Conservation (phyloP, 2,888 invertebrate species). For the Clunio marinus region DNA sequence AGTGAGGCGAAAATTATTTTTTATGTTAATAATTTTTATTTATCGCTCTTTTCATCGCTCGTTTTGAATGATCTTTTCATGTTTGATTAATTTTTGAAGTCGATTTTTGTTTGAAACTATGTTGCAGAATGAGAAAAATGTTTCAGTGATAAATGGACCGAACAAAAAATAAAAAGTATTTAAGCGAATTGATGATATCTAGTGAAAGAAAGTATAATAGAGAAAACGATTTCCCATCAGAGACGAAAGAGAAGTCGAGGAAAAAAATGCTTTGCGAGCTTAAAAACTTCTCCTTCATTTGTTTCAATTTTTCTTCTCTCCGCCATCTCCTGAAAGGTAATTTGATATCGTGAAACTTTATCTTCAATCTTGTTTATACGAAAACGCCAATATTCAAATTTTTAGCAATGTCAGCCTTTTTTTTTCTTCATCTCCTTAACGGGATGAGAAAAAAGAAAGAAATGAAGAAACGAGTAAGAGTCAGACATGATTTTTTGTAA, state of each 20-base stretch:
- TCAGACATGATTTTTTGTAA: neutral
- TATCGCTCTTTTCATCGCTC: too few species aligned
- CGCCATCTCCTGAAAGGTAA: slow-evolving; percentile 13
- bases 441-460: neutral
- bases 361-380: slow-evolving; percentile 22
- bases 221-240: neutral
- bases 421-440: neutral
- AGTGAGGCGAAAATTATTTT: neutral
- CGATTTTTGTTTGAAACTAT: slow-evolving; percentile 10
- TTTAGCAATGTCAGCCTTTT: neutral
- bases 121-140: slow-evolving; percentile 1
- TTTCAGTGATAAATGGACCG: slow-evolving; percentile 4
- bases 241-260: too few species aligned
- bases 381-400: slow-evolving; percentile 23
- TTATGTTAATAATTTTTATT: neutral
- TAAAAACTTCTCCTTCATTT: neutral
- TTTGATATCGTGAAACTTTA: slow-evolving; percentile 34
- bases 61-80: too few species aligned
- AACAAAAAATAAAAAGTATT: slow-evolving; percentile 8
- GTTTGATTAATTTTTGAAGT: slow-evolving; percentile 17
- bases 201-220: neutral
- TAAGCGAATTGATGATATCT: neutral
- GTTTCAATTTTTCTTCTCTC: neutral
- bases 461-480: neutral
- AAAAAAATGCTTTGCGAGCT: neutral